These are phyloP conservation scores for Oxyura jamaicensis DNA, from an alignment of 2,113 vertebrate species.

Conservation along the genomic window DNA sequence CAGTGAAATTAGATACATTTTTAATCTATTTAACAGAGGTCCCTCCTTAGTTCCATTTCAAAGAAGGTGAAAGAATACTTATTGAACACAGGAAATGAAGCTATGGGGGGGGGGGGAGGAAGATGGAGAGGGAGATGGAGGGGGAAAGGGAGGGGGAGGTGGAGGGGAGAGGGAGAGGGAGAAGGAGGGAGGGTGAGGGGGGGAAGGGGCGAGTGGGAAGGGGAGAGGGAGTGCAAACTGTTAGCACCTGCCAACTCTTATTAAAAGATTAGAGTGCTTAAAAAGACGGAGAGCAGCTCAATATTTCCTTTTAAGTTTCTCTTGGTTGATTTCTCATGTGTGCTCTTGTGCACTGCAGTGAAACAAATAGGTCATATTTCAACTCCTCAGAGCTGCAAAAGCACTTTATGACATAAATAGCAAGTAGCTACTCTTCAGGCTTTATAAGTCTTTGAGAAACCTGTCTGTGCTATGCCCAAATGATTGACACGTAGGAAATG, in stretches of 20 bases:
- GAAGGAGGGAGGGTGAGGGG: no score
- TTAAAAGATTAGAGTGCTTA: conserved; percentile 57
- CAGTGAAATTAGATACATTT: conserved; percentile 51
- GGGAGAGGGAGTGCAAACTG: background rate
- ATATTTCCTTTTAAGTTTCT: conserved; percentile 61
- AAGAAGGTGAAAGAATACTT: conserved; percentile 10
- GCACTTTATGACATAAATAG: conserved; percentile 12
- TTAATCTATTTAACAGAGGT: conserved; percentile 48
- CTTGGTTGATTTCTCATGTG: conserved; percentile 4
- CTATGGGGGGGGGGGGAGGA: background rate
- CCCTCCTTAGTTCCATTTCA: background rate
- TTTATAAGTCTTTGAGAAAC: background rate
- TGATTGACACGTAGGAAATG: background rate
- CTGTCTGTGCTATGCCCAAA: background rate
- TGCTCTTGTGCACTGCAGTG: background rate
- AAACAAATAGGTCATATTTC: conserved; percentile 59
- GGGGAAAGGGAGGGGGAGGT: no score
- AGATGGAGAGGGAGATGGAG: no score
- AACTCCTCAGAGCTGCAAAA: conserved; percentile 30
- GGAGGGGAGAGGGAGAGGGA: no score
- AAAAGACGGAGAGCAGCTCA: conserved; percentile 34
- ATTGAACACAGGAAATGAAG: conserved; percentile 43
- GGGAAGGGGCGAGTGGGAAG: no score
- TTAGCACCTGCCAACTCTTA: conserved; percentile 52
- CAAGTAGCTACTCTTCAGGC: background rate